These are phyloP conservation scores for Plemyria rubiginata DNA, from an alignment of 2,888 invertebrate species.

Conservation along the genomic window DNA sequence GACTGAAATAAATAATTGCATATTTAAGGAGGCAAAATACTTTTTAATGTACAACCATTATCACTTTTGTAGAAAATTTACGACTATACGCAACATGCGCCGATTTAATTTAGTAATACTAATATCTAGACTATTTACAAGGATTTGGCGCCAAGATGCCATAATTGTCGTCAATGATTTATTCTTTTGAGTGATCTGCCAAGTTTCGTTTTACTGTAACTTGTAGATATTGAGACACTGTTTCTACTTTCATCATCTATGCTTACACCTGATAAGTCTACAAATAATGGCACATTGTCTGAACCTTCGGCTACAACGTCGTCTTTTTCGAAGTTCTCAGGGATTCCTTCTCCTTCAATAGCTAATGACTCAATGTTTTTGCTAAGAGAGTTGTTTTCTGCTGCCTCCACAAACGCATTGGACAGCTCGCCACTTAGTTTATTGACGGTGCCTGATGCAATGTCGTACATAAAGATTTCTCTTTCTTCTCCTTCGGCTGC, in stretches of 20 bases:
- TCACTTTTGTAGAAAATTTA: slow-evolving; percentile 76
- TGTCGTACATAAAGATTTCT: slow-evolving; percentile 95
- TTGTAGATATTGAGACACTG: slow-evolving; percentile 78
- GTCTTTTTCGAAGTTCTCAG: slow-evolving; percentile 69
- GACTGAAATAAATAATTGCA: too few relatives aligned
- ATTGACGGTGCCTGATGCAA: slow-evolving; percentile 89
- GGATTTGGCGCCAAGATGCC: slow-evolving; percentile 57
- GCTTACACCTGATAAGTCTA: slow-evolving; percentile 76
- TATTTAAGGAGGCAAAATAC: slow-evolving; percentile 59
- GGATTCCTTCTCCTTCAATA: slow-evolving; percentile 79
- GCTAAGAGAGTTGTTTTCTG: slow-evolving; percentile 91
- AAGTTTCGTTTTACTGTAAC: slow-evolving; percentile 82
- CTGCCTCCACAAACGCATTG: slow-evolving; percentile 93
- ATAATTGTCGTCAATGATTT: slow-evolving; percentile 66
- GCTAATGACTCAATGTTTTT: slow-evolving; percentile 86
- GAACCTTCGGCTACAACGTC: slow-evolving; percentile 70
- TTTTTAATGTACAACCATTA: slow-evolving; percentile 82
- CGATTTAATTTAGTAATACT: slow-evolving; percentile 81
- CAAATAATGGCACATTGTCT: slow-evolving; percentile 82
- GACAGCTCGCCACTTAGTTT: slow-evolving; percentile 93
- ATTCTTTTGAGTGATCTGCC: slow-evolving; percentile 75
- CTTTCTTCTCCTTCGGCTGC: slow-evolving; percentile 82
- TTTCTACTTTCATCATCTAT: slow-evolving; percentile 69
- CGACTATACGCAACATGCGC: slow-evolving; percentile 74
- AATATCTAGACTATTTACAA: slow-evolving; percentile 80